Base-by-base conservation (phyloP, 2,888 invertebrate species). In the Creontiades dilutus region DNA sequence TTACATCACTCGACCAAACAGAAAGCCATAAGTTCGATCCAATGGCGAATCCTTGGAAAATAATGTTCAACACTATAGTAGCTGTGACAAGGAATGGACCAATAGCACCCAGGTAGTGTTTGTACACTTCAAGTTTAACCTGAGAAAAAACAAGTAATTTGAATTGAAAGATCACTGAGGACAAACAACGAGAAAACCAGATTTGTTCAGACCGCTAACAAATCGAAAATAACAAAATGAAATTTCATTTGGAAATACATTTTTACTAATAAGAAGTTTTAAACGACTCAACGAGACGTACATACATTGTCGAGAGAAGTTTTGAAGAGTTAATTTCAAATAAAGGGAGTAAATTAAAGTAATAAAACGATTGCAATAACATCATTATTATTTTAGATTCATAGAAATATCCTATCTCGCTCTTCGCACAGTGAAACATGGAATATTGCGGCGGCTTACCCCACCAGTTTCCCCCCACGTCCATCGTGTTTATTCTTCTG, bases 381-480 rank as follows among this genome's bases (percentile, higher is more conserved):
- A 37, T 4, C 2, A 37, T 37, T 37, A 37, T 37, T 37, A n/a
- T 37, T 37, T 37, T 37, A 52, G 16, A 52, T 12, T 52, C 5
- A 52, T 5, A 52, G 14, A 11, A 52, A 52, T 37, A 52, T 52
- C 13, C 2, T 5, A 52, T 52, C n/a, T n/a, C n/a, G n/a, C n/a
- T 52, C 1, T 5, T 14, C 11, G 3, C 11, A 3, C 3, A 52
- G 52, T 7, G 7, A 52, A 61, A 68, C 12, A 68, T 12, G 0
- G 23, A 23, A n/a, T 11, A 68, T 9, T 57, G n/a, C n/a, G n/a
- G n/a, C n/a, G n/a, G 94, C 95, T 95, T 94, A 96, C 97, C 93
- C 97, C 97, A 92, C 99, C 99, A 0, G 97, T 98, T 94, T 98
- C 97, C n/a, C n/a, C n/a, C n/a, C n/a, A n/a, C n/a, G n/a, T n/a